Base-by-base conservation (phyloP, 2,888 invertebrate species). In the Lutraria lutraria region DNA sequence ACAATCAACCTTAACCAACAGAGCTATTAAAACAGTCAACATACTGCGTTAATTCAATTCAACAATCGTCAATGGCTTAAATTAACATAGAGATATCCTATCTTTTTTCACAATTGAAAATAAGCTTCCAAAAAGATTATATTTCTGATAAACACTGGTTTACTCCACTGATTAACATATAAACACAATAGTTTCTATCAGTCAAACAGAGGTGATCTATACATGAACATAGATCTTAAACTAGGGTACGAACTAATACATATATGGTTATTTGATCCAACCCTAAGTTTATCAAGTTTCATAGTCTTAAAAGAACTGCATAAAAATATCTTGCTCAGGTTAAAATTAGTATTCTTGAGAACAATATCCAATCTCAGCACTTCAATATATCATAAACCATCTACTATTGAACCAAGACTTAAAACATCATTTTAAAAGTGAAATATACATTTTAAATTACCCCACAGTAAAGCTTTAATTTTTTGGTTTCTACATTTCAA, bases 51-150 rank as follows among this genome's bases (percentile, higher is more conserved):
- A 34, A 31, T 34, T 76, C 76, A 34, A 76, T 76, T 76, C 76
- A 76, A 76, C 29, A 34, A 19, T 76, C 15, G 25, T 25, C 76
- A n/a, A 76, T 76, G 76, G 76, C 31, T 76, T 72, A 76, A 34
- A 34, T 76, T 15, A 76, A 76, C 76, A 2, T 16, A 34, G 34
- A 34, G 76, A 76, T 76, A 76, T 76, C 76, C 29, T 19, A 31
- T 43, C 43, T 76, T 85, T 81, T 29, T 43, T 21, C 21, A 56
- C 80, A 53, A 85, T 85, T 34, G 85, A 79, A 85, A 85, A 85
- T 60, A 56, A 60, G 56, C 29, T 79, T 29, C 52, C 60, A 13
- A 85, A 85, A 85, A 85, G 85, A 85, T 85, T 60, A 60, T n/a
- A 25, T 34, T 31, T 31, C 2, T 25, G 76, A 76, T 76, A 76